Evolutionary conservation across 2,888 invertebrate species (phyloP).

Genomic region (Cabera pusaria): DNA sequence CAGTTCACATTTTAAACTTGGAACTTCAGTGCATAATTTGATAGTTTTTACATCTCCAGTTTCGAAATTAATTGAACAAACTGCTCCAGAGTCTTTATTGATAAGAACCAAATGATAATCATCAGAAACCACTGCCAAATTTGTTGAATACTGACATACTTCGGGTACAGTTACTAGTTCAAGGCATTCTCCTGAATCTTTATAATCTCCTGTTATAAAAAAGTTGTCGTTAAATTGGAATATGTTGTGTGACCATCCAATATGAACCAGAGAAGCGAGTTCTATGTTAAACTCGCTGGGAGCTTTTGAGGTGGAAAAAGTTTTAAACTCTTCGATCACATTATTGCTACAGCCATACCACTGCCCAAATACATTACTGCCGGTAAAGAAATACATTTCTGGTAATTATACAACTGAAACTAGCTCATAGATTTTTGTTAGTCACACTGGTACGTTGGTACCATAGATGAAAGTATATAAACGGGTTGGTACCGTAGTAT

Average conservation of each 20-base stretch:
- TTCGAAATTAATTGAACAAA: constrained; percentile 55
- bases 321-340: constrained; percentile 46
- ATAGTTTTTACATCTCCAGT: constrained; percentile 42
- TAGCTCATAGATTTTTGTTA: too few relatives aligned
- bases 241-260: constrained; percentile 73
- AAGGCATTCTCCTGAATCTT: constrained; percentile 43
- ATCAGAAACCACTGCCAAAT: constrained; percentile 54
- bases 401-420: too few relatives aligned
- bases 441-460: too few relatives aligned
- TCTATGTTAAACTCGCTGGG: constrained; percentile 32
- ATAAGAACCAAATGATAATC: constrained; percentile 54
- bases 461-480: too few relatives aligned
- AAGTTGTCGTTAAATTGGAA: constrained; percentile 44
- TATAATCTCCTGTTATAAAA: constrained; percentile 59
- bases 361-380: constrained; percentile 71
- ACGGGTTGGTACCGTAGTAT: too few relatives aligned
- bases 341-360: constrained; percentile 50
- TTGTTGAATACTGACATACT: constrained; percentile 32
- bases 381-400: constrained; percentile 53
- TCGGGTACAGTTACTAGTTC: constrained; percentile 47
- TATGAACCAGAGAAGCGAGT: constrained; percentile 40
- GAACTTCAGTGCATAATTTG: constrained; percentile 44
- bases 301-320: constrained; percentile 25
- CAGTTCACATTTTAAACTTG: constrained; percentile 29
- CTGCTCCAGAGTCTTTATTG: constrained; percentile 37